A percentile compares a stretch with the other conserved stretches of the same genome.
These are phyloP conservation scores for Ectobius pallidus DNA, from an alignment of 2,888 invertebrate species.

Conservation along the genomic window DNA sequence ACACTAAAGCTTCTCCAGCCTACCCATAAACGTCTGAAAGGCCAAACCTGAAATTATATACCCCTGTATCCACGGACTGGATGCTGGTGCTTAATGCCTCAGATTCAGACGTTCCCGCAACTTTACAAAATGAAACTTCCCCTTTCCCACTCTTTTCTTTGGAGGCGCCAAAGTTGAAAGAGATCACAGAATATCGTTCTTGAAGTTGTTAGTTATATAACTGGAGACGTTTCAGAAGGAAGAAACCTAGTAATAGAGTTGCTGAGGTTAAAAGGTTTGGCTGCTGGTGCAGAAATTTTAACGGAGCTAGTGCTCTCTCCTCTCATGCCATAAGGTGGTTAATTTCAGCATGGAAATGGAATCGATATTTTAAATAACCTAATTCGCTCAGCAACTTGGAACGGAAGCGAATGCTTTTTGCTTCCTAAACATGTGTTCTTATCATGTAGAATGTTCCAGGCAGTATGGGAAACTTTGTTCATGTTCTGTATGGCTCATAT, in stretches of 20 bases:
- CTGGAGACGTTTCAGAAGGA: background rate
- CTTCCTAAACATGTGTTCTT: background rate
- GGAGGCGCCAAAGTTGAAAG: background rate
- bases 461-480: too few species aligned
- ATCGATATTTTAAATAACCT: constrained; percentile 2
- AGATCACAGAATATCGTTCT: background rate
- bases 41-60: too few species aligned
- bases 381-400: background rate
- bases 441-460: too few species aligned
- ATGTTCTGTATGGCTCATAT: too few species aligned
- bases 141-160: background rate
- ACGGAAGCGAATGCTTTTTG: background rate
- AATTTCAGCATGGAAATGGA: background rate
- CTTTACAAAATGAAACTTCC: background rate
- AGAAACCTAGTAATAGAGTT: background rate
- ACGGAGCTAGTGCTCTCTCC: too few species aligned
- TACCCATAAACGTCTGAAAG: too few species aligned
- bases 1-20: too few species aligned
- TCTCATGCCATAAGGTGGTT: background rate
- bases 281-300: background rate
- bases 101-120: background rate
- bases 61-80: background rate
- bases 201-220: background rate
- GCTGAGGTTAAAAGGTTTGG: background rate
- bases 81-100: background rate